These are phyloP conservation scores for Petaurus breviceps DNA, from an alignment of 2,113 vertebrate genomes.

Conservation along the genomic window DNA sequence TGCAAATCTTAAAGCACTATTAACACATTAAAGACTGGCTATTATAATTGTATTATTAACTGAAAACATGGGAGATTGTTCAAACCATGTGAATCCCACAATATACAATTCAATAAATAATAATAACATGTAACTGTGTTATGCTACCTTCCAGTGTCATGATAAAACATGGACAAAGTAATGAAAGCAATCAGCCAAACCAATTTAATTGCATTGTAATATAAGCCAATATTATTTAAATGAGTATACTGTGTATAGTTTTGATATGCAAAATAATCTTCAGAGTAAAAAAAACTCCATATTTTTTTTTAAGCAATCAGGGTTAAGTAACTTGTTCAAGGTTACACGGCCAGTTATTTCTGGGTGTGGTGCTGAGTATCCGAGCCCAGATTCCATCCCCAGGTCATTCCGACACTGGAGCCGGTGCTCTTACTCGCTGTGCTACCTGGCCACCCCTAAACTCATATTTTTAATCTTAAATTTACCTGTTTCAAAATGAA, in stretches of 20 bases:
- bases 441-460: too few relatives aligned
- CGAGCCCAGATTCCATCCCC: too few relatives aligned
- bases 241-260: slow-evolving; percentile 34
- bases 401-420: too few relatives aligned
- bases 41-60: background rate
- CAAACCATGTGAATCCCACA: background rate
- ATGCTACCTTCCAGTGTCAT: background rate
- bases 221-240: slow-evolving; percentile 3
- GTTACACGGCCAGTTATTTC: too few relatives aligned
- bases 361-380: too few relatives aligned
- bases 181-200: background rate
- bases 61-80: background rate
- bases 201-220: slow-evolving; percentile 26
- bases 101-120: background rate
- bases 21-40: background rate
- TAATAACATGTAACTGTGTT: background rate
- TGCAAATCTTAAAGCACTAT: background rate
- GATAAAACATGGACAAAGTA: background rate
- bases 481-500: slow-evolving; percentile 58
- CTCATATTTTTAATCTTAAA: slow-evolving; percentile 15
- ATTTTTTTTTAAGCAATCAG: too few relatives aligned
- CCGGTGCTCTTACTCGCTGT: too few relatives aligned
- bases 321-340: too few relatives aligned
- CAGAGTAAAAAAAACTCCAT: slow-evolving; percentile 33
- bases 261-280: background rate